These are phyloP conservation scores for Sterna hirundo DNA, from an alignment of 2,113 vertebrate genomes.

Conservation along the genomic window DNA sequence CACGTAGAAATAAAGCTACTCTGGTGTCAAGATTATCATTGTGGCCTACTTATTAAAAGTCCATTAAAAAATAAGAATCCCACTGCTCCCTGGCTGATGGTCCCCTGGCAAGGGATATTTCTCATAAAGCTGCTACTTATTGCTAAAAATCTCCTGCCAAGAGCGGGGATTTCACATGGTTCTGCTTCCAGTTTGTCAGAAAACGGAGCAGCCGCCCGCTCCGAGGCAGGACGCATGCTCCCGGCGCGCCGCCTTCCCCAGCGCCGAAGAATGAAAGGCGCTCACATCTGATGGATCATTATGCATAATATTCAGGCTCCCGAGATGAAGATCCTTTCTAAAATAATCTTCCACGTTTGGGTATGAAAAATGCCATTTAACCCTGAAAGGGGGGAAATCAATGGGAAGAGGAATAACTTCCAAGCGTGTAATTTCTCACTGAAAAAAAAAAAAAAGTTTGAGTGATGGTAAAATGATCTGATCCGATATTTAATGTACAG, in stretches of 20 bases:
- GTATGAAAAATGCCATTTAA: background rate
- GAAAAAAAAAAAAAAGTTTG: background rate
- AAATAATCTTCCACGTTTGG: background rate
- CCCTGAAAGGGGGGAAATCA: background rate
- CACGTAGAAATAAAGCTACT: background rate
- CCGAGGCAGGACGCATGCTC: background rate
- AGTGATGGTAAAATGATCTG: background rate
- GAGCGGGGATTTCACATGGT: conserved; percentile 1
- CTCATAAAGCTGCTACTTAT: conserved; percentile 57
- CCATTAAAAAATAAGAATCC: conserved; percentile 59
- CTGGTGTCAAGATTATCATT: conserved; percentile 39
- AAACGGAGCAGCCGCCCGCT: background rate
- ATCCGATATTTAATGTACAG: background rate
- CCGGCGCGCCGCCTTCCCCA: accelerated
- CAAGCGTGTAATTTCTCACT: background rate
- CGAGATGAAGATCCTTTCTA: background rate
- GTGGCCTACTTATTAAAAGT: conserved; percentile 66
- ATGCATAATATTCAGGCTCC: background rate
- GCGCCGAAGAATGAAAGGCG: background rate
- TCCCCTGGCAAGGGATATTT: conserved; percentile 57
- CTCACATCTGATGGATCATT: background rate
- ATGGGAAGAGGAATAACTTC: background rate
- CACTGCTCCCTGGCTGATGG: conserved; percentile 36
- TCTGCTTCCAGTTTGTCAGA: conserved; percentile 23
- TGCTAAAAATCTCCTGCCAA: conserved; percentile 45